Percentiles rank a stretch among this genome's conserved stretches.
Evolutionary conservation across 2,797 vertebrate genomes (phyloP).

Genomic region (Esox lucius): DNA sequence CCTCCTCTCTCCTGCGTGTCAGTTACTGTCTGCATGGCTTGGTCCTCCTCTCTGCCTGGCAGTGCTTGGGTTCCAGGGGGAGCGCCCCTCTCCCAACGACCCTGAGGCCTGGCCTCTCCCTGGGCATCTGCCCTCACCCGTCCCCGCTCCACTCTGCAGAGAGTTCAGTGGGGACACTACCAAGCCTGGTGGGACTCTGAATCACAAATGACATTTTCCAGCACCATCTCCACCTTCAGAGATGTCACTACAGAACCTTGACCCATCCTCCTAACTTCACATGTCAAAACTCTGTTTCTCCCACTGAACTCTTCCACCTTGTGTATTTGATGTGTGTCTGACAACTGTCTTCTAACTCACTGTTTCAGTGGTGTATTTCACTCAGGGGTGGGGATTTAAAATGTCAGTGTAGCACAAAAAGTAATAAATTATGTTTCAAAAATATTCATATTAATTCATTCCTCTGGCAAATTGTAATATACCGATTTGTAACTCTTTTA

Average conservation of each 20-base stretch:
- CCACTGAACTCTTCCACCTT: constrained; percentile 5
- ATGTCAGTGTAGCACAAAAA: neutral
- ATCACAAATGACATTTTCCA: neutral
- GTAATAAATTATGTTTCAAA: neutral
- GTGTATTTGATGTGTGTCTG: neutral
- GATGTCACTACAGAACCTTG: neutral
- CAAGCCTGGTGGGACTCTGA: neutral
- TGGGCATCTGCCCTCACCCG: neutral
- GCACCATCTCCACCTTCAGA: neutral
- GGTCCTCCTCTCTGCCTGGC: constrained; percentile 1
- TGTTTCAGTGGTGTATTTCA: neutral
- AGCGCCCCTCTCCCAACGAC: neutral
- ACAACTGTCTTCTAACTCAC: neutral
- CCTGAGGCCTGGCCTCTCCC: neutral
- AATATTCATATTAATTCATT: neutral
- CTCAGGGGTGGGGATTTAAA: neutral
- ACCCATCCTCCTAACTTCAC: neutral
- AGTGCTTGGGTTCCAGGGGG: constrained; percentile 11
- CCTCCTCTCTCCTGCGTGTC: neutral
- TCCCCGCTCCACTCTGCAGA: neutral
- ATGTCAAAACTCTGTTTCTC: neutral
- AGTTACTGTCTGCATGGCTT: constrained; percentile 37
- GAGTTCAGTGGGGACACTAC: neutral
- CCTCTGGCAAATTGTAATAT: neutral
- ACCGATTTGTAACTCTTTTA: neutral